Percentiles rank a stretch among this genome's conserved stretches.
These are phyloP conservation scores for Trichechus manatus DNA, from an alignment of 2,113 vertebrate genomes.

Conservation along the genomic window DNA sequence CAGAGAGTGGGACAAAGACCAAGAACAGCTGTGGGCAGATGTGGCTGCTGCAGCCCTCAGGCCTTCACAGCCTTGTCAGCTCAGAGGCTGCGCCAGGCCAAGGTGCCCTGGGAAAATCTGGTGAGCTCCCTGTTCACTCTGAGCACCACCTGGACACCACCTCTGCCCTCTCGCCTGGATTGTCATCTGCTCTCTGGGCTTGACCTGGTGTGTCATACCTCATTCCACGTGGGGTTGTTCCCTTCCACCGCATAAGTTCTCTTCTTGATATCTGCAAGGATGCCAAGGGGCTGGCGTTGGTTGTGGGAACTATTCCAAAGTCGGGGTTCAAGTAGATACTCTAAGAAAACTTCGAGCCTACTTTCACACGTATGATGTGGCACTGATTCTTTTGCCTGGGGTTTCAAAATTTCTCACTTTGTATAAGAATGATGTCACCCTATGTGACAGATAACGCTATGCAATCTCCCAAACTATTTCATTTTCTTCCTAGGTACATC, in stretches of 20 bases:
- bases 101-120: neutral
- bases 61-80: neutral
- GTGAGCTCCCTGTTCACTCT: neutral
- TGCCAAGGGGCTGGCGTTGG: neutral
- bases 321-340: neutral
- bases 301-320: neutral
- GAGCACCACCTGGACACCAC: neutral
- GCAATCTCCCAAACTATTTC: neutral
- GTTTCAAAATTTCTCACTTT: neutral
- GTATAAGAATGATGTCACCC: neutral
- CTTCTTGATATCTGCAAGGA: constrained; percentile 79
- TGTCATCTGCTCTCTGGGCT: neutral
- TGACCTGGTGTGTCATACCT: constrained; percentile 66
- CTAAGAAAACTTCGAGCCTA: neutral
- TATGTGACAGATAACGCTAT: neutral
- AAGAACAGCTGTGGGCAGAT: neutral
- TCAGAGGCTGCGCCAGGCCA: neutral
- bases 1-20: neutral
- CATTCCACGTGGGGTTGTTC: constrained; percentile 82
- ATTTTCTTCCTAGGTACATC: constrained; percentile 12
- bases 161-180: neutral
- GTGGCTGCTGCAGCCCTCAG: neutral
- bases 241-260: constrained; percentile 75
- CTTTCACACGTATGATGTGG: neutral
- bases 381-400: neutral